Evolutionary conservation across 2,113 vertebrate species (phyloP).

Genomic region (Terrapene triunguis): DNA sequence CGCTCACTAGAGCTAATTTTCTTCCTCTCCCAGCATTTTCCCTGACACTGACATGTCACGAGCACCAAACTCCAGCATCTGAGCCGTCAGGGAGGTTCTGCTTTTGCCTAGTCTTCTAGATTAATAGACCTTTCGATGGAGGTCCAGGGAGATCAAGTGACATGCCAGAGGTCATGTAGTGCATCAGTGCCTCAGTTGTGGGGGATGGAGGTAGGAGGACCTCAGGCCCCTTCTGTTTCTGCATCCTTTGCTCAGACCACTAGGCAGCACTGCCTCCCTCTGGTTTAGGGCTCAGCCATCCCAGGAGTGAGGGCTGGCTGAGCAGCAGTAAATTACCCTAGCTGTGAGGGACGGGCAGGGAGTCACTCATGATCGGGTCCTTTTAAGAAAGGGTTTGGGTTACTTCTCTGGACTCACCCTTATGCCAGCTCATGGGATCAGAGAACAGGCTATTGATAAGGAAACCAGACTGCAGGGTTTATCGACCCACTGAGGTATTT

Average conservation of each 20-base stretch:
- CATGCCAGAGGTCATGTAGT: background rate
- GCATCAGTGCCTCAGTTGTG: background rate
- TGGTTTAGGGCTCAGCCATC: background rate
- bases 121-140: background rate
- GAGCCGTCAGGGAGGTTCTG: background rate
- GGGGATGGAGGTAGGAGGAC: background rate
- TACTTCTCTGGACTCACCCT: background rate
- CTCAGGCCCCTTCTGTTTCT: background rate
- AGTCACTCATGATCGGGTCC: background rate
- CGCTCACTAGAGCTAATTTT: background rate
- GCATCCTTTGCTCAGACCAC: background rate
- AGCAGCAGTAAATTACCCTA: background rate
- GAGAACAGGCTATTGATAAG: background rate
- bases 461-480: background rate
- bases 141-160: background rate
- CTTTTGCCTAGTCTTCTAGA: background rate
- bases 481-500: background rate
- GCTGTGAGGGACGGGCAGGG: background rate
- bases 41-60: background rate
- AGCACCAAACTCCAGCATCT: background rate
- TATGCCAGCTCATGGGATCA: background rate
- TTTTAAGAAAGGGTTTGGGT: background rate
- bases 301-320: background rate
- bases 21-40: background rate
- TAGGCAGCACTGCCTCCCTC: background rate